These are phyloP conservation scores for Apamea crenata DNA, from an alignment of 2,888 invertebrate species.

Conservation along the genomic window DNA sequence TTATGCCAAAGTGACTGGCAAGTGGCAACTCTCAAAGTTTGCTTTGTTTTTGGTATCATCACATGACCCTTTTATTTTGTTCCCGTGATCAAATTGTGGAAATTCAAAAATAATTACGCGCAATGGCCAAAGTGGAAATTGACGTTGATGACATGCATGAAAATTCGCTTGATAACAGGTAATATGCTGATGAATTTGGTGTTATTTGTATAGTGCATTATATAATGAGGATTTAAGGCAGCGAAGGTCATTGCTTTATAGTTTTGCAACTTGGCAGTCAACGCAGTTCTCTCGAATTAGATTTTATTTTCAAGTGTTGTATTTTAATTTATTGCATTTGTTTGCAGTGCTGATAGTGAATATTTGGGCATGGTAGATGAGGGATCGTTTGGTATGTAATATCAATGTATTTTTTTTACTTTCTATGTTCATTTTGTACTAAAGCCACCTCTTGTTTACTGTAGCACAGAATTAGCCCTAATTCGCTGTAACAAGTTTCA, in stretches of 20 bases:
- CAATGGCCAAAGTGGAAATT: constrained; percentile 89
- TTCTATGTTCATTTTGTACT: constrained; percentile 18
- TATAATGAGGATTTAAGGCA: constrained; percentile 81
- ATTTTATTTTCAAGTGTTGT: constrained; percentile 66
- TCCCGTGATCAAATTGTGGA: constrained; percentile 93
- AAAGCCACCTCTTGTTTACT: constrained; percentile 54
- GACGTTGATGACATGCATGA: constrained; percentile 91
- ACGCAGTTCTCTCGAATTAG: constrained; percentile 70
- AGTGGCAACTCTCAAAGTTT: constrained; percentile 58
- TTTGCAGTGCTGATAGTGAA: constrained; percentile 88
- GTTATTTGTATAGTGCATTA: constrained; percentile 74
- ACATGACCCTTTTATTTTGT: constrained; percentile 93
- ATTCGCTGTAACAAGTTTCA: constrained; percentile 59
- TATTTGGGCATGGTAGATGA: constrained; percentile 87
- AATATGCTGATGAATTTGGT: constrained; percentile 72
- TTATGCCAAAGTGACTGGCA: constrained; percentile 34
- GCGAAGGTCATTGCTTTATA: constrained; percentile 85
- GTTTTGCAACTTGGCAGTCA: constrained; percentile 85
- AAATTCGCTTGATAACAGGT: constrained; percentile 92
- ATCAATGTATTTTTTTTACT: constrained; percentile 14
- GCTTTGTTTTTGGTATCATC: constrained; percentile 85
- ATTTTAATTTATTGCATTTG: constrained; percentile 70
- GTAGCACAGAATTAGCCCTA: constrained; percentile 48
- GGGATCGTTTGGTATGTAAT: constrained; percentile 82
- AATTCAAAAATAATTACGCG: constrained; percentile 92